A percentile compares a stretch with the other conserved stretches of the same genome.
phyloP scores from a whole-genome alignment of 2,888 invertebrate species.

The Folsomia manolachei region DNA sequence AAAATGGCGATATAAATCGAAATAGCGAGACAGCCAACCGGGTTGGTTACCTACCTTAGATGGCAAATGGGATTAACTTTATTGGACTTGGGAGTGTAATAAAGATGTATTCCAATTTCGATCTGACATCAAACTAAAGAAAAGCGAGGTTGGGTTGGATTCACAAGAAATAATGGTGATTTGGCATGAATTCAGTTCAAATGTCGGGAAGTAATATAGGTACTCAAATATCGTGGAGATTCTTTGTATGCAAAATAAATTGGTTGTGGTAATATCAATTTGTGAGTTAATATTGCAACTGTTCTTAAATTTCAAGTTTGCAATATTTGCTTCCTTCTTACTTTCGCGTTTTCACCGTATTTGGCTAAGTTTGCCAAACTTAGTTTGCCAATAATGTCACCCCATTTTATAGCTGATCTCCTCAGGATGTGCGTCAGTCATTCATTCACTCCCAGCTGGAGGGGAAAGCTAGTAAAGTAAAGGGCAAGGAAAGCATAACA shows the following conservation, averaged over 20 bases:
- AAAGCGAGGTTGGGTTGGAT: neutral
- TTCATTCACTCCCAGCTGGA: neutral
- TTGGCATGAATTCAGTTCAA: too few species aligned
- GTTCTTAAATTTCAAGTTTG: too few species aligned
- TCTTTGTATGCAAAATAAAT: too few species aligned
- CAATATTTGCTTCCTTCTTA: too few species aligned
- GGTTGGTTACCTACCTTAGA: too few species aligned
- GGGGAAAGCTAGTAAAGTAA: neutral
- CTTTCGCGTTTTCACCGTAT: neutral
- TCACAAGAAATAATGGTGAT: neutral
- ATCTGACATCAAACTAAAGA: neutral
- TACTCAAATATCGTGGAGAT: too few species aligned
- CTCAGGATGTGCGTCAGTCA: neutral
- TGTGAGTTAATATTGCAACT: too few species aligned
- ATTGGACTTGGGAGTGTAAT: constrained; percentile 5
- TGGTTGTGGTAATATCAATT: too few species aligned
- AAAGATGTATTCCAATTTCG: neutral
- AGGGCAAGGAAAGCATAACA: neutral
- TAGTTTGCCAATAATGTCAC: neutral
- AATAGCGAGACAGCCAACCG: neutral
- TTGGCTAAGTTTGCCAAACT: neutral
- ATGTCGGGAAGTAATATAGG: too few species aligned
- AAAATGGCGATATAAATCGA: neutral
- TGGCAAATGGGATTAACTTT: constrained; percentile 50
- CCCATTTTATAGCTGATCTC: neutral